Percentiles rank a stretch among this genome's conserved stretches.
Evolutionary conservation across 2,797 vertebrate species (phyloP).

Genomic region (Acipenser transmontanus): DNA sequence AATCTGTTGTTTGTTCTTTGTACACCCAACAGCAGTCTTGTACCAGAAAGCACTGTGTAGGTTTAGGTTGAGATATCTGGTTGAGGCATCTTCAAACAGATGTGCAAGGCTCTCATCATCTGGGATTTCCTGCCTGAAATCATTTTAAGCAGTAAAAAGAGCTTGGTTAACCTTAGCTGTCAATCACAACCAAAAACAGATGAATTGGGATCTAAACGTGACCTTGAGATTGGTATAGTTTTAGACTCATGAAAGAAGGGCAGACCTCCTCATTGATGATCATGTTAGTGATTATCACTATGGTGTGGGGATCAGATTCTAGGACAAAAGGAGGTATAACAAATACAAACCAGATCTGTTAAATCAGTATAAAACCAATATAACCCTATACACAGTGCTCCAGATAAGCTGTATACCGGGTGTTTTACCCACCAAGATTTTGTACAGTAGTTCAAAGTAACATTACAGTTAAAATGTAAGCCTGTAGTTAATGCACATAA

Average conservation of each 20-base stretch:
- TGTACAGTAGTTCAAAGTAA: no score
- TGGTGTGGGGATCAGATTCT: background rate
- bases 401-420: no score
- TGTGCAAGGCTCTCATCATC: slow-evolving; percentile 49
- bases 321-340: background rate
- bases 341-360: no score
- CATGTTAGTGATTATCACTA: no score
- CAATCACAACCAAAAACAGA: background rate
- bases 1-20: slow-evolving; percentile 39
- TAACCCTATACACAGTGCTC: no score
- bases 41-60: slow-evolving; percentile 52
- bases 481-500: no score
- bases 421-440: no score
- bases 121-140: slow-evolving; percentile 75
- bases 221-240: background rate
- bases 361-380: no score
- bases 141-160: background rate
- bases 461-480: no score
- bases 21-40: slow-evolving; percentile 51
- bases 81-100: slow-evolving; percentile 51
- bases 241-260: no score
- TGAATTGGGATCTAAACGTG: background rate
- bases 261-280: no score
- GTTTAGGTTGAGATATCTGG: slow-evolving; percentile 31
- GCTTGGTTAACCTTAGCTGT: background rate